These are phyloP conservation scores for Dynastes tityus DNA, from an alignment of 2,888 invertebrate species.

Conservation along the genomic window DNA sequence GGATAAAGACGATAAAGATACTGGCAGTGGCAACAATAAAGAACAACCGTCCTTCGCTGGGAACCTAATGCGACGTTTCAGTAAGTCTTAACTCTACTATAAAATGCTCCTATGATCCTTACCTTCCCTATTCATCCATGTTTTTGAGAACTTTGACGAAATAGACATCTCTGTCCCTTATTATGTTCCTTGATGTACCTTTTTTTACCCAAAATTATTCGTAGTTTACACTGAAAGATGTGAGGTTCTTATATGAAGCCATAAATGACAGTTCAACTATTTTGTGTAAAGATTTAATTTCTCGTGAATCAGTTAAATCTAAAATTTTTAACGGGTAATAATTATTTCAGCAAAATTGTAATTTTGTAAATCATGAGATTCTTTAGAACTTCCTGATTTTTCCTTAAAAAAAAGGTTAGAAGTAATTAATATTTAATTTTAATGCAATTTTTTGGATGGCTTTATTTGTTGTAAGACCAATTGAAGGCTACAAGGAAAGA, in stretches of 20 bases:
- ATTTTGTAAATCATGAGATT: no score
- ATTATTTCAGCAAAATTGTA: no score
- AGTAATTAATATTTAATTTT: no score
- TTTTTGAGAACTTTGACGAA: constrained; percentile 12
- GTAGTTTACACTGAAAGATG: constrained; percentile 21
- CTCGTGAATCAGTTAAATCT: not conserved
- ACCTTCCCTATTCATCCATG: not conserved
- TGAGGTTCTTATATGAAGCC: constrained; percentile 38
- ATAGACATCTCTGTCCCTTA: not conserved
- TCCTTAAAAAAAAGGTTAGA: no score
- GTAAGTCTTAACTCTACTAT: constrained; percentile 80
- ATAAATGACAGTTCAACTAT: not conserved
- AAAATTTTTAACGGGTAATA: not conserved
- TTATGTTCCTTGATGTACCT: not conserved
- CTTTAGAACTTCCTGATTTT: no score
- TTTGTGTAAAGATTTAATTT: not conserved
- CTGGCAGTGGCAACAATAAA: constrained; percentile 36
- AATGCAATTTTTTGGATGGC: no score
- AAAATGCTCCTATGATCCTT: not conserved
- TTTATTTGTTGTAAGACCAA: no score
- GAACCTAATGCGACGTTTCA: constrained; percentile 87
- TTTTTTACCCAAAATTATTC: constrained; percentile 10
- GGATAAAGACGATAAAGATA: constrained; percentile 70
- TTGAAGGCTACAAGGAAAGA: no score
- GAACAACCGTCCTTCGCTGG: constrained; percentile 77